phyloP scores from a whole-genome alignment of 2,113 vertebrate genomes.

The Sylvilagus bachmani region DNA sequence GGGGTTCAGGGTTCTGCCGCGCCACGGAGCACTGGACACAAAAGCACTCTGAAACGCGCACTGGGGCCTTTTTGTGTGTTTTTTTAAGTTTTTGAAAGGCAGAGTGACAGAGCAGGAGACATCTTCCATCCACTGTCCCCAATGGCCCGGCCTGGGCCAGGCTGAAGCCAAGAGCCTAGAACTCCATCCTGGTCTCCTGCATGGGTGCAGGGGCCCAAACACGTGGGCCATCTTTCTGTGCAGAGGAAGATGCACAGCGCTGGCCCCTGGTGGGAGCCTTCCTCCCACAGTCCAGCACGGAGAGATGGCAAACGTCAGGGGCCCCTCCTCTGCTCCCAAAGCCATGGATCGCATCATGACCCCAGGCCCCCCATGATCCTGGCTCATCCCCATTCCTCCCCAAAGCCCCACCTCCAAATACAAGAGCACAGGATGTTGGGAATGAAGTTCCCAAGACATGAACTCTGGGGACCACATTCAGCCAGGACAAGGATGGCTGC shows the following conservation, averaged over 20 bases:
- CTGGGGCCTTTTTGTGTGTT: no score
- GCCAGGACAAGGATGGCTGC: neutral
- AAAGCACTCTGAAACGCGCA: fast-evolving
- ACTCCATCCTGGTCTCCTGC: no score
- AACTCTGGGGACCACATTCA: neutral
- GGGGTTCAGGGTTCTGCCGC: neutral
- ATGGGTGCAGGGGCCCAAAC: no score
- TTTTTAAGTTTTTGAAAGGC: no score
- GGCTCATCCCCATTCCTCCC: neutral
- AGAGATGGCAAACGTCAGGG: neutral
- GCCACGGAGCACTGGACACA: neutral
- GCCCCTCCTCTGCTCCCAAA: neutral
- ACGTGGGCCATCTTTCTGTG: no score
- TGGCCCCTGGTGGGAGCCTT: no score
- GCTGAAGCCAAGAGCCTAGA: no score
- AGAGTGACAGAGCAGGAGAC: no score
- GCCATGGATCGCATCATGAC: neutral
- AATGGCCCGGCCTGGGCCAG: no score
- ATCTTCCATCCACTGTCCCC: no score
- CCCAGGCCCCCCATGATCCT: neutral
- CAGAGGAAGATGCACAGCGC: no score
- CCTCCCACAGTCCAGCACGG: fast-evolving
- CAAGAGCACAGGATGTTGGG: no score
- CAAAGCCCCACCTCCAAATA: neutral
- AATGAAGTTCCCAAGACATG: neutral